Conservation (phyloP, 2,888 invertebrate species). For the Phorcus lineatus region DNA sequence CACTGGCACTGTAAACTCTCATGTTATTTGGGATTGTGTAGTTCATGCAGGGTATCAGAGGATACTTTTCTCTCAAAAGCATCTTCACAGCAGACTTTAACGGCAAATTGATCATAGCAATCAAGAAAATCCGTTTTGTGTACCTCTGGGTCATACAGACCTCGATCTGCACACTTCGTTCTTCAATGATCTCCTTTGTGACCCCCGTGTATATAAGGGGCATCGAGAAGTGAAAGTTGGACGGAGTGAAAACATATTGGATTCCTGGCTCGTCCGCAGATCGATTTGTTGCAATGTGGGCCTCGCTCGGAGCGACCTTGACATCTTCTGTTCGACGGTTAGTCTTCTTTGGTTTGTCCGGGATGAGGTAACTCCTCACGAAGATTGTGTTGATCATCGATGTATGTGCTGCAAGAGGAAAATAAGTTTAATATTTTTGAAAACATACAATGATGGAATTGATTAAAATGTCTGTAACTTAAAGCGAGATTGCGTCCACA, state of each 20-base stretch:
- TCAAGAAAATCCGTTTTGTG: conserved; percentile 59
- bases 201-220: conserved; percentile 67
- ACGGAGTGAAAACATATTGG: conserved; percentile 58
- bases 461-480: too few species aligned
- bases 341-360: conserved; percentile 63
- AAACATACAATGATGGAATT: too few species aligned
- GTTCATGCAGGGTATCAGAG: conserved; percentile 67
- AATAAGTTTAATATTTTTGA: not conserved
- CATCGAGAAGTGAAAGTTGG: conserved; percentile 58
- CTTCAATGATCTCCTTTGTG: conserved; percentile 52
- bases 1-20: conserved; percentile 66
- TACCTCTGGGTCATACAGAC: conserved; percentile 69
- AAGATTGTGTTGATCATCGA: conserved; percentile 71
- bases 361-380: conserved; percentile 66
- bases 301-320: conserved; percentile 52
- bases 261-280: conserved; percentile 35
- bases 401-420: conserved; percentile 60
- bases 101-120: conserved; percentile 65
- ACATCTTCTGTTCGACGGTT: conserved; percentile 71
- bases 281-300: conserved; percentile 34
- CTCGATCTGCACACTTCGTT: conserved; percentile 62
- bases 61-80: conserved; percentile 62
- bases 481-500: too few species aligned
- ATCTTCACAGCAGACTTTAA: conserved; percentile 63
- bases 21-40: conserved; percentile 67